Evolutionary conservation across 35 echinoderm and acorn worm species (phyloP).

Genomic region (Ptychodera flava): DNA sequence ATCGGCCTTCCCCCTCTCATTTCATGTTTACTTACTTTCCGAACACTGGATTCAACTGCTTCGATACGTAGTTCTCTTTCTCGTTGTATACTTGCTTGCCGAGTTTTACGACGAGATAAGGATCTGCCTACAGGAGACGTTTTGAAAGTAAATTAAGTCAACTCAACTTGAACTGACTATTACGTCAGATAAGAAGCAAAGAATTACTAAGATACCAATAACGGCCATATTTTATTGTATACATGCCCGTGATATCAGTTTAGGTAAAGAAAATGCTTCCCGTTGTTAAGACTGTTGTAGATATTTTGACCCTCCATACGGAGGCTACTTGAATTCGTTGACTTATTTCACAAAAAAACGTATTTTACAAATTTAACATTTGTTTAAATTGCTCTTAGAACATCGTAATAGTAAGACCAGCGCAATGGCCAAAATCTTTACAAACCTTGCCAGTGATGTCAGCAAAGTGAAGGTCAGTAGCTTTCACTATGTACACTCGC

Average conservation of each 20-base stretch:
- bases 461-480: slow-evolving; percentile 10
- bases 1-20: too few relatives aligned
- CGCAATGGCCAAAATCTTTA: not conserved
- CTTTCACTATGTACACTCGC: slow-evolving; percentile 4
- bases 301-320: too few relatives aligned
- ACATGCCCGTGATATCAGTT: too few relatives aligned
- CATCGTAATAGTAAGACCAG: not conserved
- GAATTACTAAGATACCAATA: too few relatives aligned
- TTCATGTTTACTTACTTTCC: slow-evolving; percentile 26
- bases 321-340: too few relatives aligned
- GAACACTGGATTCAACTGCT: slow-evolving; percentile 12
- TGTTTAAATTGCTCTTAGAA: not conserved
- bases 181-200: too few relatives aligned
- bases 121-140: slow-evolving; percentile 9
- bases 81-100: not conserved
- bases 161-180: too few relatives aligned
- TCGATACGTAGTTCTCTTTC: slow-evolving; percentile 7
- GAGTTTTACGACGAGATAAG: not conserved
- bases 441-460: slow-evolving; percentile 14
- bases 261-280: too few relatives aligned
- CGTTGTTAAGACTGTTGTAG: too few relatives aligned
- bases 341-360: too few relatives aligned
- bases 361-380: not conserved
- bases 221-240: too few relatives aligned
- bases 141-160: too few relatives aligned